Base-by-base conservation (phyloP, 2,888 invertebrate species). In the Pterostichus niger region DNA sequence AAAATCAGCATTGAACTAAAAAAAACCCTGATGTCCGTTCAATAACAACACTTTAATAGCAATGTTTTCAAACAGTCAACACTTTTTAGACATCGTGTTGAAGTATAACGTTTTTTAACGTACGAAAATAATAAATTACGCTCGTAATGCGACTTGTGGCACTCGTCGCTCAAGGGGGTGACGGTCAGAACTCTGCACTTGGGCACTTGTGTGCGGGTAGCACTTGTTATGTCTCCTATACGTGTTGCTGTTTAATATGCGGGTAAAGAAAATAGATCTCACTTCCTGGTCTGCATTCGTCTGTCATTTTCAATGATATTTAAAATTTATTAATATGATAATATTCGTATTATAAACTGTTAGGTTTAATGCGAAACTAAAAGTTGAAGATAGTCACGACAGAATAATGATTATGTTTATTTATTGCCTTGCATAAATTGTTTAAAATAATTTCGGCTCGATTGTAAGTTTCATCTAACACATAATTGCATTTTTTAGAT, bases 21-120 rank as follows among this genome's bases (percentile, higher is more conserved):
- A n/a, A n/a, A 24, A 59, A 78, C 56, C 59, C 15, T 35, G 59
- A 59, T 79, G 33, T 64, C 46, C 44, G 59, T 46, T 64, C 78
- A 61, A 56, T 78, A 78, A 61, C 15, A 54, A 54, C n/a, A 31
- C 46, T 46, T 64, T 33, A 79, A 17, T 64, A 73, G 49, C 13
- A 31, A 44, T 81, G 81, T 81, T 81, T 81, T 56, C 81, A 81
- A 81, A 81, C 81, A 81, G 40, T n/a, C 33, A 54, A 81, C 81
- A 56, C 81, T 54, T 73, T 73, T 56, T 73, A 15, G 59, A 79
- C 44, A 24, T 44, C 33, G 73, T 46, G 54, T 56, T 54, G 73
- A 81, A 71, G 81, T 73, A 44, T 81, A 81, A 81, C 81, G 81
- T 81, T 81, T 81, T 81, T 81, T 81, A 81, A 81, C 81, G 73